phyloP scores from a whole-genome alignment of 2,888 invertebrate genomes.

The Morpho achilles region DNA sequence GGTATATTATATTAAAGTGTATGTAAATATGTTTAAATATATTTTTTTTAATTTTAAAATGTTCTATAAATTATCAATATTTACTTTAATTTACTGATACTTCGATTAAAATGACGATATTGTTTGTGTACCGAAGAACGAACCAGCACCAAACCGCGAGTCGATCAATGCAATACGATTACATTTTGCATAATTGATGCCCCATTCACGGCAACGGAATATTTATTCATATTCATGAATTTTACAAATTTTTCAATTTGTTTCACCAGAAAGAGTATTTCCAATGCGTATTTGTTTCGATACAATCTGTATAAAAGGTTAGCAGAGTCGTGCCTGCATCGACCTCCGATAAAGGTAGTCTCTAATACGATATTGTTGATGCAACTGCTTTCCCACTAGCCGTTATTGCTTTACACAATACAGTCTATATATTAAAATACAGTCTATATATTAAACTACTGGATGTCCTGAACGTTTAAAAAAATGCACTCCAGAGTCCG shows the following conservation, averaged over 20 bases:
- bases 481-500: too few relatives aligned
- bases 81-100: too few relatives aligned
- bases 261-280: conserved; percentile 63
- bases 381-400: conserved; percentile 43
- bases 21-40: too few relatives aligned
- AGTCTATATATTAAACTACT: background rate
- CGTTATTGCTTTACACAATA: conserved; percentile 36
- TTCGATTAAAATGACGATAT: conserved; percentile 1
- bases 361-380: conserved; percentile 62
- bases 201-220: conserved; percentile 66
- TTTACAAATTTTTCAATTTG: conserved; percentile 74
- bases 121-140: conserved; percentile 33
- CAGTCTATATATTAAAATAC: conserved; percentile 24
- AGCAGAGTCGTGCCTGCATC: conserved; percentile 42
- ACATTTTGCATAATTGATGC: conserved; percentile 76
- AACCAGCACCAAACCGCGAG: conserved; percentile 35
- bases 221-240: conserved; percentile 77
- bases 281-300: conserved; percentile 64
- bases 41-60: too few relatives aligned
- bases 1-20: too few relatives aligned
- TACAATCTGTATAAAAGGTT: conserved; percentile 68
- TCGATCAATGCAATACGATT: conserved; percentile 63
- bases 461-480: too few relatives aligned
- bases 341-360: conserved; percentile 48
- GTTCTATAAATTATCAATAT: too few relatives aligned